phyloP scores from a whole-genome alignment of 2,888 invertebrate genomes.

The Thysanoteuthis rhombus region DNA sequence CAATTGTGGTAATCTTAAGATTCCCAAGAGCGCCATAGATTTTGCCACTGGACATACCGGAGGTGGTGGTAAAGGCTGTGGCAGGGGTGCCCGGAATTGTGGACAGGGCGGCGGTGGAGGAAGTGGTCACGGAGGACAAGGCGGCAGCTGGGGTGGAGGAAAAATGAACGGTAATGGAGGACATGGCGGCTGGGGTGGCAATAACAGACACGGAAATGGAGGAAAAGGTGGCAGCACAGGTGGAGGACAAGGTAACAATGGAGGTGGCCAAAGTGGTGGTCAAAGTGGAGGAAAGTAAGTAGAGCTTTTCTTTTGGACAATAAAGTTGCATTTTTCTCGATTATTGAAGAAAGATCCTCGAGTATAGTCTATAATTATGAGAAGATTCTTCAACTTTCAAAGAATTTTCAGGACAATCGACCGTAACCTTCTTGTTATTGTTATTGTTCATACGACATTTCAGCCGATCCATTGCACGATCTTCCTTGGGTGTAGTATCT shows the following conservation, averaged over 20 bases:
- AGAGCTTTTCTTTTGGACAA: neutral
- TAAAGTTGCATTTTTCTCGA: neutral
- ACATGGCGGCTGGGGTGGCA: neutral
- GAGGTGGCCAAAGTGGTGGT: neutral
- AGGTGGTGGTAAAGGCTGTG: neutral
- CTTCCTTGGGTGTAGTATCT: too few relatives aligned
- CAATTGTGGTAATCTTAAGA: neutral
- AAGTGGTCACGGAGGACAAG: neutral
- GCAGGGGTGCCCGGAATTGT: neutral
- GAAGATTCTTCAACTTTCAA: too few relatives aligned
- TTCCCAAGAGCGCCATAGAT: constrained; percentile 22
- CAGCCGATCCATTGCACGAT: too few relatives aligned
- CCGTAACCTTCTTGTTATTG: too few relatives aligned
- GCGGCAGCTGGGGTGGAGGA: neutral
- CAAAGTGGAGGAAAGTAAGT: neutral
- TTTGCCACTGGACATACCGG: neutral
- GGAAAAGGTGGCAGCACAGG: neutral
- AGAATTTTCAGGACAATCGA: too few relatives aligned
- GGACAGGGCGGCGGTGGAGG: neutral
- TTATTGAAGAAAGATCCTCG: neutral
- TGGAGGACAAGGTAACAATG: neutral
- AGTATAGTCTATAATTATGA: neutral
- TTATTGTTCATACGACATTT: too few relatives aligned
- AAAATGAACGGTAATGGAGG: neutral
- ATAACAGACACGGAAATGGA: neutral